Evolutionary conservation across 2,888 invertebrate genomes (phyloP).

Genomic region (Leucophenga maculata): DNA sequence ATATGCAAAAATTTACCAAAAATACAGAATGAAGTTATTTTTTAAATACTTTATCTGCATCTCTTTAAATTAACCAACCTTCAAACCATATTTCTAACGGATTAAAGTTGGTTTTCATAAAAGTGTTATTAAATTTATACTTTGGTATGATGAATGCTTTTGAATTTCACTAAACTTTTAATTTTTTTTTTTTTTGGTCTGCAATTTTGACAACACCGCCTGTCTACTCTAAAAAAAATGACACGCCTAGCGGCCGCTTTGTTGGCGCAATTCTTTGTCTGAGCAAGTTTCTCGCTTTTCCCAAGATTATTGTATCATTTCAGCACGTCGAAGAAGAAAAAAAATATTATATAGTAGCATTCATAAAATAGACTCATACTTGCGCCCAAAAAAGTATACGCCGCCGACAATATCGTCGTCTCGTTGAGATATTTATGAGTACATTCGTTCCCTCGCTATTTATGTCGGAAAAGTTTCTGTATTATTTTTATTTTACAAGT

Average conservation of each 20-base stretch:
- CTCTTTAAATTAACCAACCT: too few species aligned
- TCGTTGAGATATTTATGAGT: slow-evolving; percentile 59
- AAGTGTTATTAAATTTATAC: not conserved
- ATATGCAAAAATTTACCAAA: too few species aligned
- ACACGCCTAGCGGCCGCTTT: not conserved
- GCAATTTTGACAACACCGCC: not conserved
- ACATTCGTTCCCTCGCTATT: slow-evolving; percentile 33
- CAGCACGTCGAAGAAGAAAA: slow-evolving; percentile 3
- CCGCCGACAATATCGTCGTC: slow-evolving; percentile 16
- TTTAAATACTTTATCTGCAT: too few species aligned
- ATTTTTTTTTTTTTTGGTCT: not conserved
- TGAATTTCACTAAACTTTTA: not conserved
- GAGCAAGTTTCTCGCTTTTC: slow-evolving; percentile 1
- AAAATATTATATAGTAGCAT: not conserved
- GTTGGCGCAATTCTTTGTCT: not conserved
- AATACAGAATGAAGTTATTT: too few species aligned
- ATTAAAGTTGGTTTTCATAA: too few species aligned
- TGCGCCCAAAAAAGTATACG: slow-evolving; percentile 3
- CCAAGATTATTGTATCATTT: slow-evolving; percentile 22
- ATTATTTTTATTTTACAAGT: slow-evolving; percentile 16
- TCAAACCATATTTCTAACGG: too few species aligned
- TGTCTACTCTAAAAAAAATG: not conserved
- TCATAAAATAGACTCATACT: slow-evolving; percentile 9
- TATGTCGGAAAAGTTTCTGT: slow-evolving; percentile 15
- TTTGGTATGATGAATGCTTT: not conserved